Percentiles rank a stretch among this genome's conserved stretches.
Conservation (phyloP, 2,888 invertebrate genomes). For the Arrhopalites spinosus region DNA sequence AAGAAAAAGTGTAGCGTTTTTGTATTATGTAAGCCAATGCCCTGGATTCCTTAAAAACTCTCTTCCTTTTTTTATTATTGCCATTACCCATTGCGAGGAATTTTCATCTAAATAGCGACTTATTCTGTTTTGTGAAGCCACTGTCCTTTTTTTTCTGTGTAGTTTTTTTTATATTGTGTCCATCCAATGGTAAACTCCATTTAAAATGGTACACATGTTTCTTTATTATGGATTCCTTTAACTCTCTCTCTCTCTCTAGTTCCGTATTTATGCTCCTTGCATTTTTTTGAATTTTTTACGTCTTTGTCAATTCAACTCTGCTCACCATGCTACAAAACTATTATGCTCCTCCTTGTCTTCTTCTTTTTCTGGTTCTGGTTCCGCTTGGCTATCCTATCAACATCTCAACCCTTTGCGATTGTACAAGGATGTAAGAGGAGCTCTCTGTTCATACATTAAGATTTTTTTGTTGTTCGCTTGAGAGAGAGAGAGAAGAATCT, state of each 20-base stretch:
- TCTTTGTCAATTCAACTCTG: conserved; percentile 10
- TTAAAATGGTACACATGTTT: neutral
- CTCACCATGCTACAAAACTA: conserved; percentile 10
- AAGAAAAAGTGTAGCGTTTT: neutral
- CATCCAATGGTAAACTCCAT: neutral
- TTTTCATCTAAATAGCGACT: neutral
- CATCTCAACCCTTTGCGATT: too few species aligned
- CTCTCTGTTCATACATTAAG: neutral
- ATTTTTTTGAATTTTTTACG: neutral
- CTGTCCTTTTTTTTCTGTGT: conserved; percentile 31
- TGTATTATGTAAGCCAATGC: conserved; percentile 35
- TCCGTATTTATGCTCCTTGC: conserved; percentile 27
- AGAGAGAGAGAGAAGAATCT: neutral
- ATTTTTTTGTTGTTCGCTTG: neutral
- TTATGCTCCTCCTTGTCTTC: neutral
- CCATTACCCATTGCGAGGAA: neutral
- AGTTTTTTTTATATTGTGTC: neutral
- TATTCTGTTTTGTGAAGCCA: conserved; percentile 19
- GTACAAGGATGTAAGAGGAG: neutral
- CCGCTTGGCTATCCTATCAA: conserved; percentile 20
- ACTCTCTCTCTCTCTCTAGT: conserved; percentile 32
- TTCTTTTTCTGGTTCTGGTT: neutral
- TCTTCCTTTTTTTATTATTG: conserved; percentile 7
- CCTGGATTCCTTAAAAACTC: conserved; percentile 38
- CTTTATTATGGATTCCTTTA: conserved; percentile 1